These are phyloP conservation scores for Cricetomys ansorgei DNA, from an alignment of 2,113 vertebrate genomes.

Conservation along the genomic window DNA sequence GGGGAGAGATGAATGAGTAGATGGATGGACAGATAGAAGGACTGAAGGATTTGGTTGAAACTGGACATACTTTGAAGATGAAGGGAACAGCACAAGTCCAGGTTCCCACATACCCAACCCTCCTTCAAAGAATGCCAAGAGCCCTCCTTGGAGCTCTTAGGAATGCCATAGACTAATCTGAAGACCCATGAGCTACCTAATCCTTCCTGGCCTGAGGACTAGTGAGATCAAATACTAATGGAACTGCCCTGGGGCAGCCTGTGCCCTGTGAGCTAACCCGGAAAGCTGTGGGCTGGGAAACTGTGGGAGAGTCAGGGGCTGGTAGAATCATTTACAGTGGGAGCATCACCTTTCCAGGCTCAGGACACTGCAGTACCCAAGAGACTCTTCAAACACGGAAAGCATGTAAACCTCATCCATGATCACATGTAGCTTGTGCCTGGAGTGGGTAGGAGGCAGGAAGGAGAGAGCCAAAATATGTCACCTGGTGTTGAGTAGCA, in stretches of 20 bases:
- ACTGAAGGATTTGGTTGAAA: not conserved
- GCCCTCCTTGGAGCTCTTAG: not conserved
- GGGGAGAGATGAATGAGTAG: not conserved
- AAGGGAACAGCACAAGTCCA: not conserved
- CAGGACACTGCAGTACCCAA: slow-evolving; percentile 93
- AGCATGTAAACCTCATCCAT: slow-evolving; percentile 99
- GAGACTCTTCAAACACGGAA: slow-evolving; percentile 93
- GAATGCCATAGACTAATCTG: not conserved
- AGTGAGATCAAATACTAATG: not conserved
- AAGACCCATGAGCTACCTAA: not conserved
- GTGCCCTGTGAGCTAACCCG: not conserved
- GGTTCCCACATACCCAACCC: not conserved
- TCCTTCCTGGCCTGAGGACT: not conserved
- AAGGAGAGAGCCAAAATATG: not conserved
- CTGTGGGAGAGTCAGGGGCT: accelerated
- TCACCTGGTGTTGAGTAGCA: too few relatives aligned
- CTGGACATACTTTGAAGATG: not conserved
- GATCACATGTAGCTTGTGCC: slow-evolving; percentile 90
- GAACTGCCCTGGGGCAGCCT: not conserved
- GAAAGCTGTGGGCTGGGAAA: not conserved
- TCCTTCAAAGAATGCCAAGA: not conserved
- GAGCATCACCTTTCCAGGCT: slow-evolving; percentile 91
- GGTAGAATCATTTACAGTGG: not conserved
- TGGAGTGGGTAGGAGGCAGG: not conserved
- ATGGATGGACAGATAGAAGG: not conserved